Evolutionary conservation across 2,113 vertebrate species (phyloP).

Genomic region (Campylorhamphus procurvoides): DNA sequence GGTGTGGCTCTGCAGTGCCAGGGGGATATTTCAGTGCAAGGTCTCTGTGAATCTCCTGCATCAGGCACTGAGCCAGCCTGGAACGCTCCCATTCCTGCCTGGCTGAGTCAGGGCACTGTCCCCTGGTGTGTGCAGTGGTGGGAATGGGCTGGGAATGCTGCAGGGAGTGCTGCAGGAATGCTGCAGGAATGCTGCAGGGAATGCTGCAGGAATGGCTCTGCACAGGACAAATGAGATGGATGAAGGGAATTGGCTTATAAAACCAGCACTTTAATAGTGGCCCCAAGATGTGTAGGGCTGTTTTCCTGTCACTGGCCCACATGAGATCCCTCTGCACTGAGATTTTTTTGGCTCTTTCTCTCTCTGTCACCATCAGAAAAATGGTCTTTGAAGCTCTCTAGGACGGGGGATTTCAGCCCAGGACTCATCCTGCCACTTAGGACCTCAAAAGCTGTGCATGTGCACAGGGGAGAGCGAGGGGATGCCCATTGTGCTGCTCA

Average conservation of each 20-base stretch:
- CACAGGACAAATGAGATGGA: neutral
- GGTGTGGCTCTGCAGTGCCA: neutral
- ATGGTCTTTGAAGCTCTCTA: neutral
- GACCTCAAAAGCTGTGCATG: neutral
- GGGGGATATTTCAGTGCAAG: neutral
- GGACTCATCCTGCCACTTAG: neutral
- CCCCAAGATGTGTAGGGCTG: neutral
- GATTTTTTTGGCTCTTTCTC: neutral
- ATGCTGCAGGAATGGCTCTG: rapidly evolving
- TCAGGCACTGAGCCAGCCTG: neutral
- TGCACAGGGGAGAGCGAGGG: neutral
- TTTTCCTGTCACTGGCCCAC: neutral
- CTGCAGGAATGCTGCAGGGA: neutral
- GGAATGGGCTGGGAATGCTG: neutral
- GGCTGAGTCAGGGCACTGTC: neutral
- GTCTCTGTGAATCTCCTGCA: neutral
- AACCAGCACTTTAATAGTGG: neutral
- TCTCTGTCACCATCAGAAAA: rapidly evolving
- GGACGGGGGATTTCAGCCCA: neutral
- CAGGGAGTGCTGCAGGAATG: neutral
- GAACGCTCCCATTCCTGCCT: neutral
- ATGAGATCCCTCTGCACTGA: neutral
- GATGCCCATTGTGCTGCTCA: neutral
- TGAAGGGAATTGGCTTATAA: neutral
- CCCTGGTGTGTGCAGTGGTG: neutral